phyloP scores from a whole-genome alignment of 2,113 vertebrate species.

The Tapirus terrestris region DNA sequence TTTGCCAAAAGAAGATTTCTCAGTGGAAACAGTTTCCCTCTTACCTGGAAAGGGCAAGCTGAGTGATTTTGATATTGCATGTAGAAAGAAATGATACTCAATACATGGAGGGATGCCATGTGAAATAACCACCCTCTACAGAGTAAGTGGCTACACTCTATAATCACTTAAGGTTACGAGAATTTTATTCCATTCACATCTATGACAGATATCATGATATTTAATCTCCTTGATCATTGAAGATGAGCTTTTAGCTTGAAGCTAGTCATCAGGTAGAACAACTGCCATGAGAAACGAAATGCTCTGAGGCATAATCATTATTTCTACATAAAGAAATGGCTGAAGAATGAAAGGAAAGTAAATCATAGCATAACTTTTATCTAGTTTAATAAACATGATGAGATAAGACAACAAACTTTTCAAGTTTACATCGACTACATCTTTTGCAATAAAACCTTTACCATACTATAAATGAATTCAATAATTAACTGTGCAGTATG shows the following conservation, averaged over 20 bases:
- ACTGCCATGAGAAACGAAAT: constrained; percentile 58
- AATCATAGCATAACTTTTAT: not conserved
- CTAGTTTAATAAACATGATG: not conserved
- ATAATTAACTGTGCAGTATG: not conserved
- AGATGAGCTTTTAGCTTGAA: constrained; percentile 62
- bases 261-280: constrained; percentile 60
- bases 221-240: constrained; percentile 56
- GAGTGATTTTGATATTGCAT: constrained; percentile 57
- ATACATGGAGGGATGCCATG: not conserved
- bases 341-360: not conserved
- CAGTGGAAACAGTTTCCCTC: constrained; percentile 40
- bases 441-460: not conserved
- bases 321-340: constrained; percentile 43
- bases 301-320: not conserved
- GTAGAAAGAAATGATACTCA: constrained; percentile 54
- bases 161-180: constrained; percentile 43
- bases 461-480: not conserved
- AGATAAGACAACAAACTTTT: not conserved
- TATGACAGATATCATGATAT: constrained; percentile 18
- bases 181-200: constrained; percentile 36
- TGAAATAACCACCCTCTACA: constrained; percentile 57
- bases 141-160: constrained; percentile 60
- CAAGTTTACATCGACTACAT: not conserved
- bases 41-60: constrained; percentile 63
- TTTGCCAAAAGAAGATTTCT: constrained; percentile 68